Evolutionary conservation across 2,113 vertebrate species (phyloP).

Genomic region (Camelus dromedarius): DNA sequence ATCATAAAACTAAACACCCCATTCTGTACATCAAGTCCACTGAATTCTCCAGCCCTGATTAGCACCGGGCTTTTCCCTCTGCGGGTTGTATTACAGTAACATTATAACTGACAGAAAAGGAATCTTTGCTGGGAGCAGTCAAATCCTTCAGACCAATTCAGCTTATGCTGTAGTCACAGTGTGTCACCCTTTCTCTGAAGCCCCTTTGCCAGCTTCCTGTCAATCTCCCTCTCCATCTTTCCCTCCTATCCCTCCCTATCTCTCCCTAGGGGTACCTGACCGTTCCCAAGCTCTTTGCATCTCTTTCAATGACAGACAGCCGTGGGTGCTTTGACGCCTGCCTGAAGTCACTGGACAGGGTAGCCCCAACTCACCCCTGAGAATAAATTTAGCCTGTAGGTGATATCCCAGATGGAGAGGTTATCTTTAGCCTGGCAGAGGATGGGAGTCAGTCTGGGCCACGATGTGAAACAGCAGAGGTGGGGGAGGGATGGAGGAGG

Average conservation of each 20-base stretch:
- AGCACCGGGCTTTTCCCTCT: slow-evolving; percentile 51
- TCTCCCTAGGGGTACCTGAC: rapidly evolving
- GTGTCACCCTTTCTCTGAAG: neutral
- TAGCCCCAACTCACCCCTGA: slow-evolving; percentile 65
- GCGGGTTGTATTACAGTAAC: slow-evolving; percentile 59
- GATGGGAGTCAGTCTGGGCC: slow-evolving; percentile 48
- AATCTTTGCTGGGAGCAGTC: slow-evolving; percentile 18
- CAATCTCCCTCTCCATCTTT: neutral
- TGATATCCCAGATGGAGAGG: slow-evolving; percentile 52
- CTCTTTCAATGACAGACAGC: neutral
- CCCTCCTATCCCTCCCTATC: neutral
- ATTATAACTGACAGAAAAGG: slow-evolving; percentile 40
- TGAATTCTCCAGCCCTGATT: slow-evolving; percentile 64
- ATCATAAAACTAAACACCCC: slow-evolving; percentile 81
- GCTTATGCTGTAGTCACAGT: neutral
- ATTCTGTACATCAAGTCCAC: slow-evolving; percentile 74
- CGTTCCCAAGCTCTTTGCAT: neutral
- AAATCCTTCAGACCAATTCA: neutral
- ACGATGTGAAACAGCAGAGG: neutral
- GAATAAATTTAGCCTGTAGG: slow-evolving; percentile 69
- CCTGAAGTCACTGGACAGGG: neutral
- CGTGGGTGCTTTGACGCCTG: neutral
- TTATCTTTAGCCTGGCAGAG: slow-evolving; percentile 77
- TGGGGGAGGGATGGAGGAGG: neutral
- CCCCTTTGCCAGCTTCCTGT: neutral